A percentile compares a stretch with the other conserved stretches of the same genome.
Evolutionary conservation across 2,888 invertebrate species (phyloP).

Genomic region (Leptinotarsa peninsularis): DNA sequence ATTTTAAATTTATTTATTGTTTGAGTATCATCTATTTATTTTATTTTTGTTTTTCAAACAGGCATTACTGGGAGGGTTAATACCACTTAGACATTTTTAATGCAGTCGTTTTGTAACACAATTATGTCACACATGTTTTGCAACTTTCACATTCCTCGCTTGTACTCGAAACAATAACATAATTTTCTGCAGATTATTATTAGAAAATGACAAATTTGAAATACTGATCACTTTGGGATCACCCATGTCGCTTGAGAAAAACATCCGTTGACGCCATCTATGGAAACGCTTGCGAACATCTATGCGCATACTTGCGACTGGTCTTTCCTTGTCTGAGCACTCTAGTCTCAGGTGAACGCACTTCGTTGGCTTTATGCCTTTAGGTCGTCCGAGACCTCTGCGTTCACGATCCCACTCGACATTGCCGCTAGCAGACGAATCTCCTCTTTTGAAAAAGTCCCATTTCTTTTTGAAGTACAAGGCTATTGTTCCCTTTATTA

Average conservation of each 20-base stretch:
- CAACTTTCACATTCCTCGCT: background rate
- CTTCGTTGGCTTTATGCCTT: conserved; percentile 46
- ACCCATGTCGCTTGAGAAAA: conserved; percentile 31
- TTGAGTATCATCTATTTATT: too few relatives aligned
- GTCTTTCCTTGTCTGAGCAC: conserved; percentile 50
- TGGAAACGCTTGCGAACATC: conserved; percentile 23
- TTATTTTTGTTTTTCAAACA: too few relatives aligned
- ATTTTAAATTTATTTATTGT: too few relatives aligned
- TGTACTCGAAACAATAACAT: too few relatives aligned
- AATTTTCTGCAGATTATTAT: too few relatives aligned
- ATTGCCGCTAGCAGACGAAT: conserved; percentile 42
- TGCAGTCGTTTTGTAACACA: too few relatives aligned
- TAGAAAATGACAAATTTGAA: background rate
- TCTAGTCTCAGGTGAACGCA: conserved; percentile 52
- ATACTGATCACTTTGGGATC: background rate
- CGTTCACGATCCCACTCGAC: conserved; percentile 38
- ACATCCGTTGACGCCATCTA: conserved; percentile 25
- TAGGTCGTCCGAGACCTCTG: conserved; percentile 46
- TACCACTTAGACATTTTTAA: too few relatives aligned
- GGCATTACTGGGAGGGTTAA: too few relatives aligned
- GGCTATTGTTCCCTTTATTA: conserved; percentile 30
- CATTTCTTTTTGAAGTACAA: conserved; percentile 26
- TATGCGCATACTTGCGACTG: conserved; percentile 52
- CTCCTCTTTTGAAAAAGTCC: conserved; percentile 18
- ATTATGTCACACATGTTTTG: background rate